These are phyloP conservation scores for Nannoperca australis DNA, from an alignment of 2,797 vertebrate species.

Conservation along the genomic window DNA sequence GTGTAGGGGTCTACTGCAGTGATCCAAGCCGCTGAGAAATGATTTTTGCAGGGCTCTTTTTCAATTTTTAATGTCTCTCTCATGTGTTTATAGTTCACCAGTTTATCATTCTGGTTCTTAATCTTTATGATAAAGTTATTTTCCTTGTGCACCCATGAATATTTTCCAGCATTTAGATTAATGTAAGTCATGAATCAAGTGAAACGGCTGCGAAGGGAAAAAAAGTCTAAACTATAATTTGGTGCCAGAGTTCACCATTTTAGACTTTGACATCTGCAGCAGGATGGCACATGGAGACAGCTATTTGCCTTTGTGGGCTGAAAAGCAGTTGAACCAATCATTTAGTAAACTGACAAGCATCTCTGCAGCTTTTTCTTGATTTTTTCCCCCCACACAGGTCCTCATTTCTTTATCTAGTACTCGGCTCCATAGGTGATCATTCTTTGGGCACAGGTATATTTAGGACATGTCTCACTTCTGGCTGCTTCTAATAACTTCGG, in stretches of 20 bases:
- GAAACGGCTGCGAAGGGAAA: conserved; percentile 15
- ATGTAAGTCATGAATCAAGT: conserved; percentile 18
- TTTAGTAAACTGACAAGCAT: not conserved
- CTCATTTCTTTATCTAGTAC: not conserved
- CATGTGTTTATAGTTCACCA: conserved; percentile 44
- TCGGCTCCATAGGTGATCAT: not conserved
- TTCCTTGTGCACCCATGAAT: conserved; percentile 31
- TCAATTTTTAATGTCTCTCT: conserved; percentile 49
- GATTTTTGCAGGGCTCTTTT: conserved; percentile 21
- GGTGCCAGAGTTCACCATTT: conserved; percentile 16
- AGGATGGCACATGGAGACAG: not conserved
- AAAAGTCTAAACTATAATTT: conserved; percentile 15
- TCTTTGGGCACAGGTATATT: conserved; percentile 3
- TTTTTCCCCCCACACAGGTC: too few species aligned
- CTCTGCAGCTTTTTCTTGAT: not conserved
- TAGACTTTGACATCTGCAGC: not conserved
- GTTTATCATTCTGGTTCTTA: conserved; percentile 48
- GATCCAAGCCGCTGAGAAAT: conserved; percentile 37
- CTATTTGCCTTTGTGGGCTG: not conserved
- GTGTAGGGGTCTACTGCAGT: conserved; percentile 7
- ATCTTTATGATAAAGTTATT: conserved; percentile 29
- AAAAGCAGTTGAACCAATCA: not conserved
- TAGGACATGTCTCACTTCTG: not conserved
- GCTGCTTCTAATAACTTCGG: not conserved
- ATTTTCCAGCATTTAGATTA: conserved; percentile 31